A percentile compares a stretch with the other conserved stretches of the same genome.
Evolutionary conservation across 1,140 invertebrate species (phyloP).

Genomic region (Megathymus violae): DNA sequence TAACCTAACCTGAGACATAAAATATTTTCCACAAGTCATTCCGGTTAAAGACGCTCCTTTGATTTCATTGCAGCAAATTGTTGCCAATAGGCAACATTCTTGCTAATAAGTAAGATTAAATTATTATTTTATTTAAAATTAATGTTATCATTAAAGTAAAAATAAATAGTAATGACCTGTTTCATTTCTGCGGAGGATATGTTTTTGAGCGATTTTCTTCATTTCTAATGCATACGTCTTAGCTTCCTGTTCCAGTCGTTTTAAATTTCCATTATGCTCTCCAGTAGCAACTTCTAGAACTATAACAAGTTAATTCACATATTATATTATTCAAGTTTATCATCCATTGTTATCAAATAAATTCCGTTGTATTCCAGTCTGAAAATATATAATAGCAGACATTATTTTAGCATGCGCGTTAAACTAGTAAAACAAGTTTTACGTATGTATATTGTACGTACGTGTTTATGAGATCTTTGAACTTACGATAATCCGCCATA

Average conservation of each 20-base stretch:
- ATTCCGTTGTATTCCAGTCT: neutral
- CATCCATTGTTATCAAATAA: neutral
- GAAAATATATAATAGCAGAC: neutral
- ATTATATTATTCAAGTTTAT: neutral
- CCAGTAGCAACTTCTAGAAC: constrained; percentile 73
- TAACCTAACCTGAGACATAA: too few relatives aligned
- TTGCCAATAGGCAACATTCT: too few relatives aligned
- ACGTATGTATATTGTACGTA: too few relatives aligned
- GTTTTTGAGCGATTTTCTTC: constrained; percentile 61
- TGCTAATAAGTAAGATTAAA: too few relatives aligned
- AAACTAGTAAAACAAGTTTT: too few relatives aligned
- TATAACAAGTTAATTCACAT: constrained; percentile 44
- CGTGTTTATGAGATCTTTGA: too few relatives aligned
- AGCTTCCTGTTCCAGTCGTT: constrained; percentile 61
- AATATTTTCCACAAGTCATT: too few relatives aligned
- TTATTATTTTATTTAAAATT: too few relatives aligned
- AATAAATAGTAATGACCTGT: constrained; percentile 50
- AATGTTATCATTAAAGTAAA: neutral
- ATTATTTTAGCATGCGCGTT: neutral
- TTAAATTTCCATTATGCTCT: constrained; percentile 54
- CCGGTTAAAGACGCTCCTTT: too few relatives aligned
- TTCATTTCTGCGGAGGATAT: constrained; percentile 47
- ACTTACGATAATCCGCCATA: too few relatives aligned
- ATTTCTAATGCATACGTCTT: constrained; percentile 68
- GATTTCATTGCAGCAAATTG: too few relatives aligned